Conservation (phyloP, 1,140 invertebrate species). For the Drosophila baimaii region DNA sequence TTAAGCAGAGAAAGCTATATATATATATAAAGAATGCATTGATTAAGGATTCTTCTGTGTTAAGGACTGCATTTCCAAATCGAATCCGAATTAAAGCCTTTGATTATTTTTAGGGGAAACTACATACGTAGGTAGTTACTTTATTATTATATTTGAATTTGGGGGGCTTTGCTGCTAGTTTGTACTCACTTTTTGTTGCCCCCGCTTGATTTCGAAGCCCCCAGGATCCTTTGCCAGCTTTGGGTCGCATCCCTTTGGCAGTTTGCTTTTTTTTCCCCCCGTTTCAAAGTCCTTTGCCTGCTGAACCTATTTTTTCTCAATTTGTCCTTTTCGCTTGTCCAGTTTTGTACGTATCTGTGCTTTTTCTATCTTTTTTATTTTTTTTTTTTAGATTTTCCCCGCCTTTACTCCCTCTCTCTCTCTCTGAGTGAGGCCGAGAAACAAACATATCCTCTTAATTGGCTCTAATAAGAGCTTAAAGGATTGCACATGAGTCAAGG, state of each 20-base stretch:
- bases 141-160: slow-evolving; percentile 2
- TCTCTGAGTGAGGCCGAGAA: slow-evolving; percentile 11
- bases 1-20: too few species aligned
- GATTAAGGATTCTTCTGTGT: too few species aligned
- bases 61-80: background rate
- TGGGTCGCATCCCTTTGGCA: background rate
- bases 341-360: background rate
- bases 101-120: background rate
- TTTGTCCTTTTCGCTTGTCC: slow-evolving; percentile 15
- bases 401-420: background rate
- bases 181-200: background rate
- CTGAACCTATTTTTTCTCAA: slow-evolving; percentile 18
- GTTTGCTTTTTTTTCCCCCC: background rate
- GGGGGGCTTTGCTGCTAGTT: background rate
- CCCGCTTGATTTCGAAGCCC: background rate
- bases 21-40: too few species aligned
- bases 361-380: slow-evolving; percentile 1
- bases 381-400: background rate
- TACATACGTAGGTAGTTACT: background rate
- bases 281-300: slow-evolving; percentile 12
- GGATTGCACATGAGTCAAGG: slow-evolving; percentile 32
- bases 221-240: slow-evolving; percentile 14
- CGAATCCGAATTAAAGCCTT: background rate
- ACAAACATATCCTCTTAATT: slow-evolving; percentile 55
- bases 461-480: slow-evolving; percentile 61